A percentile compares a stretch with the other conserved stretches of the same genome.
These are phyloP conservation scores for Magallana gigas DNA, from an alignment of 1,140 invertebrate species.

Conservation along the genomic window DNA sequence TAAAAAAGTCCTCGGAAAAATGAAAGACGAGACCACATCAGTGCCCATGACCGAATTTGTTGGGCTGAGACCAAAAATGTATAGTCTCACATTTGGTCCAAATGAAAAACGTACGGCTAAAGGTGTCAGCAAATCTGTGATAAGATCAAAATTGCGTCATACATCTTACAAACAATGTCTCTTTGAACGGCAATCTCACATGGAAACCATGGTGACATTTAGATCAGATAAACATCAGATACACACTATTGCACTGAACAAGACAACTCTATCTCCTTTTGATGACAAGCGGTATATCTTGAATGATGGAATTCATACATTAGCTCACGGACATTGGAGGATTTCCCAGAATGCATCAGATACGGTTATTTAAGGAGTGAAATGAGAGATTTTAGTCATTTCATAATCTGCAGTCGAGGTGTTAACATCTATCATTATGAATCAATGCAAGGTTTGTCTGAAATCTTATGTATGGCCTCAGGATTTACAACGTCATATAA, in stretches of 20 bases:
- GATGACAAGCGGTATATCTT: slow-evolving; percentile 48
- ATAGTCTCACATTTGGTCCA: slow-evolving; percentile 24
- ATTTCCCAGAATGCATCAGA: slow-evolving; percentile 31
- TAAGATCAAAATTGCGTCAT: slow-evolving; percentile 32
- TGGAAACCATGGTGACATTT: slow-evolving; percentile 37
- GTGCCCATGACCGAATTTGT: slow-evolving; percentile 32
- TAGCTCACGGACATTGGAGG: slow-evolving; percentile 47
- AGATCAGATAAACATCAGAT: slow-evolving; percentile 40
- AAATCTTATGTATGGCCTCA: slow-evolving; percentile 32
- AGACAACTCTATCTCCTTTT: slow-evolving; percentile 35
- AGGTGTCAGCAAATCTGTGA: slow-evolving; percentile 45
- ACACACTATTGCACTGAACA: slow-evolving; percentile 34
- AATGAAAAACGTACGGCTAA: slow-evolving; percentile 44
- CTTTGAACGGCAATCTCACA: slow-evolving; percentile 32
- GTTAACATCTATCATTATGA: slow-evolving; percentile 23
- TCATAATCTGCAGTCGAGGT: neutral
- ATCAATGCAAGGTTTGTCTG: slow-evolving; percentile 32
- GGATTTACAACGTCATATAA: slow-evolving; percentile 35
- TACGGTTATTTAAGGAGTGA: neutral
- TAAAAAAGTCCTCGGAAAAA: slow-evolving; percentile 30
- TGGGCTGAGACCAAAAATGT: slow-evolving; percentile 40
- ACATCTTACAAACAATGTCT: slow-evolving; percentile 41
- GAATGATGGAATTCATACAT: slow-evolving; percentile 44
- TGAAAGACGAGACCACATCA: slow-evolving; percentile 40
- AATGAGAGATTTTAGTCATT: slow-evolving; percentile 5